Evolutionary conservation across 2,888 invertebrate genomes (phyloP).

Genomic region (Lottia gigantea): DNA sequence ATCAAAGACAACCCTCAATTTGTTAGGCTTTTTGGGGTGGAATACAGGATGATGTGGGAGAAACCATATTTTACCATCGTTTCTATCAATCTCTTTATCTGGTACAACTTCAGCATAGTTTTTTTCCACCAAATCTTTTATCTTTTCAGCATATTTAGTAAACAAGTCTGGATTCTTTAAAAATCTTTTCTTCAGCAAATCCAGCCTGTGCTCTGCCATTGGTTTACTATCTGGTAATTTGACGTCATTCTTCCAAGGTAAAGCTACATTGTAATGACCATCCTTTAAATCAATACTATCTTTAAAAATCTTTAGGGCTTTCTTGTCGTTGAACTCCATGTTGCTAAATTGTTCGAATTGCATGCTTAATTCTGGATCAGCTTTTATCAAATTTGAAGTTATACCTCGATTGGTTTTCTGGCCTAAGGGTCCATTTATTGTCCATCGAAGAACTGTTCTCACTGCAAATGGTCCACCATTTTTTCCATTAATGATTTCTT

Average conservation of each 20-base stretch:
- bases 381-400: constrained; percentile 12
- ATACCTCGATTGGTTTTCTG: not conserved
- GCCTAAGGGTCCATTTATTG: constrained; percentile 24
- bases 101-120: constrained; percentile 23
- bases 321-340: constrained; percentile 14
- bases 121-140: constrained; percentile 21
- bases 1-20: constrained; percentile 31
- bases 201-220: constrained; percentile 9
- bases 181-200: constrained; percentile 15
- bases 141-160: constrained; percentile 16
- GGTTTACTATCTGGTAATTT: constrained; percentile 4
- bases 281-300: not conserved
- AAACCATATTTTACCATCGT: constrained; percentile 14
- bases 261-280: constrained; percentile 21
- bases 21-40: constrained; percentile 17
- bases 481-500: not conserved
- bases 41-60: constrained; percentile 20
- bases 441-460: constrained; percentile 24
- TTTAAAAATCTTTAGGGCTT: constrained; percentile 18
- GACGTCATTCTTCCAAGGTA: constrained; percentile 23
- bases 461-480: constrained; percentile 25
- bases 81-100: not conserved
- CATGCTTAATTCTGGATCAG: constrained; percentile 85
- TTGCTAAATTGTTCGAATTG: constrained; percentile 75
- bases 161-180: constrained; percentile 15